Conservation (phyloP, 2,113 vertebrate genomes). For the Corynorhinus townsendii region DNA sequence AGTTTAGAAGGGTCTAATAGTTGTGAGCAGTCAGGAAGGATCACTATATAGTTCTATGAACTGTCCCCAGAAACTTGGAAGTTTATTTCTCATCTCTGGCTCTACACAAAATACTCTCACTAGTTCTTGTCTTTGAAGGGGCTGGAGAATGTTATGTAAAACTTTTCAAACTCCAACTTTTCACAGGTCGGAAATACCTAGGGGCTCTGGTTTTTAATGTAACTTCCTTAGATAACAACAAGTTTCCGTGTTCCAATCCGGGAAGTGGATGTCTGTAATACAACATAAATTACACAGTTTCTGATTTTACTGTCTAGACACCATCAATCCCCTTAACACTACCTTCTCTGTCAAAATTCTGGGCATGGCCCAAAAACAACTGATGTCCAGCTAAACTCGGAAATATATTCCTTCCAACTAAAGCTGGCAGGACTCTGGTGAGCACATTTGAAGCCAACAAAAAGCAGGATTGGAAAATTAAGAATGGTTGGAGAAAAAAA, state of each 20-base stretch:
- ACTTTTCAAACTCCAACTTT: conserved; percentile 47
- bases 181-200: conserved; percentile 64
- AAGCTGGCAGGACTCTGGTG: conserved; percentile 62
- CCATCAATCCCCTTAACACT: conserved; percentile 65
- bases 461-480: conserved; percentile 69
- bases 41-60: background rate
- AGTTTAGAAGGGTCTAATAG: background rate
- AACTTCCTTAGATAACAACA: conserved; percentile 74
- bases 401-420: conserved; percentile 71
- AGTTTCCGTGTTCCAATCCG: conserved; percentile 72
- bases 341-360: conserved; percentile 73
- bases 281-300: conserved; percentile 75
- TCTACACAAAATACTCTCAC: background rate
- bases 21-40: background rate
- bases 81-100: conserved; percentile 31
- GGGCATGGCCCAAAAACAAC: conserved; percentile 63
- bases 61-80: background rate
- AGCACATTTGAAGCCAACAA: conserved; percentile 65
- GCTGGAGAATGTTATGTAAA: conserved; percentile 51
- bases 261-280: conserved; percentile 73
- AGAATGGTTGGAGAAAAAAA: background rate
- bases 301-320: conserved; percentile 76
- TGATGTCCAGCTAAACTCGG: conserved; percentile 68
- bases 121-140: conserved; percentile 47
- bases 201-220: conserved; percentile 62